Percentiles rank a stretch among this genome's conserved stretches.
phyloP scores from a whole-genome alignment of 2,797 vertebrate species.

The Pantherophis alleghaniensis region DNA sequence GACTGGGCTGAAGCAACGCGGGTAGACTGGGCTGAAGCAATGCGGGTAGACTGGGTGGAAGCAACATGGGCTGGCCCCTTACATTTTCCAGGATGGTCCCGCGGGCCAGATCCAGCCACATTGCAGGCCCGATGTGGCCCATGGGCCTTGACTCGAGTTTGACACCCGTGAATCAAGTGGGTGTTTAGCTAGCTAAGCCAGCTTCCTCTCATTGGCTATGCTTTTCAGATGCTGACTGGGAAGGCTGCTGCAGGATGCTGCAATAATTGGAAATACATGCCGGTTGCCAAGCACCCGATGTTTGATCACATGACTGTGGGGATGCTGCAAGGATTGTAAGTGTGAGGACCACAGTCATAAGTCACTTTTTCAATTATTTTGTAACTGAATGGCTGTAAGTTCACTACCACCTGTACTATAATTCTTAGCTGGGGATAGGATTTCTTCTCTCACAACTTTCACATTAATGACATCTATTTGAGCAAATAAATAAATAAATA shows the following conservation, averaged over 20 bases:
- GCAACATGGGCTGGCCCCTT: no score
- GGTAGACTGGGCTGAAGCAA: no score
- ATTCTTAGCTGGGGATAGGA: constrained; percentile 1
- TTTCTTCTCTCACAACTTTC: constrained; percentile 4
- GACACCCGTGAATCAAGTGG: no score
- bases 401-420: not conserved
- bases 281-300: not conserved
- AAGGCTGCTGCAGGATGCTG: not conserved
- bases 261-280: not conserved
- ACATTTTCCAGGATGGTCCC: no score
- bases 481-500: not conserved
- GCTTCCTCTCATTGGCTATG: not conserved
- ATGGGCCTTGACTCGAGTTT: no score
- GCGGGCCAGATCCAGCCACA: no score
- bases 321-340: not conserved
- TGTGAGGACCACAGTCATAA: not conserved
- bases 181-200: not conserved
- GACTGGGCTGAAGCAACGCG: no score
- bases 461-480: constrained; percentile 4
- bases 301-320: not conserved
- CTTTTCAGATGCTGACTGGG: not conserved
- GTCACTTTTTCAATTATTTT: not conserved
- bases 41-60: no score
- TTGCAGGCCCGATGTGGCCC: no score
- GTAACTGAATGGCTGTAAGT: not conserved